phyloP scores from a whole-genome alignment of 2,113 vertebrate genomes.

The Pyrgilauda ruficollis region DNA sequence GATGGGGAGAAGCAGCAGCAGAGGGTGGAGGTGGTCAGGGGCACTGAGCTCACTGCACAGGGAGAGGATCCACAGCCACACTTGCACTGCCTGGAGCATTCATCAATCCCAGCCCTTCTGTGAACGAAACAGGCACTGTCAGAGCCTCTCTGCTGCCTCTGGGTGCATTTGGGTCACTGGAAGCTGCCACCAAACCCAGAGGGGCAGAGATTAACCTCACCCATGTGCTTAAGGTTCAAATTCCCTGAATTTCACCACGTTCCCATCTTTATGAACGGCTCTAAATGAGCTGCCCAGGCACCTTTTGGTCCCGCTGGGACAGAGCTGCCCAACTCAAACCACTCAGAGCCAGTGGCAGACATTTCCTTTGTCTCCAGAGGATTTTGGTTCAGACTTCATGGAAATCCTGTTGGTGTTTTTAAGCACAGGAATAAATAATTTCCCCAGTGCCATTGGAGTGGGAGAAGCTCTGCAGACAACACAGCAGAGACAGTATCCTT shows the following conservation, averaged over 20 bases:
- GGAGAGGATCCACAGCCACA: fast-evolving
- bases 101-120: neutral
- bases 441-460: neutral
- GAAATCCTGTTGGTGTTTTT: neutral
- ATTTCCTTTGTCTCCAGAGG: neutral
- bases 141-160: neutral
- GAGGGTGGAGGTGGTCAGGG: neutral
- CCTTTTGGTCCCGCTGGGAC: neutral
- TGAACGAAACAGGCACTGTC: fast-evolving
- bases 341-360: neutral
- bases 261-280: neutral
- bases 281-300: neutral
- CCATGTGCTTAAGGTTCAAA: neutral
- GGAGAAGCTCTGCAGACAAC: neutral
- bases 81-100: neutral
- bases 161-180: neutral
- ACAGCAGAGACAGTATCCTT: neutral
- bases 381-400: neutral
- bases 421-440: neutral
- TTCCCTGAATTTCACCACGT: neutral
- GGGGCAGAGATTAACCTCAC: neutral
- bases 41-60: neutral
- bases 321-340: neutral
- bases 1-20: neutral
- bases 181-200: neutral